These are phyloP conservation scores for Cydia amplana DNA, from an alignment of 1,140 invertebrate genomes.

Conservation along the genomic window DNA sequence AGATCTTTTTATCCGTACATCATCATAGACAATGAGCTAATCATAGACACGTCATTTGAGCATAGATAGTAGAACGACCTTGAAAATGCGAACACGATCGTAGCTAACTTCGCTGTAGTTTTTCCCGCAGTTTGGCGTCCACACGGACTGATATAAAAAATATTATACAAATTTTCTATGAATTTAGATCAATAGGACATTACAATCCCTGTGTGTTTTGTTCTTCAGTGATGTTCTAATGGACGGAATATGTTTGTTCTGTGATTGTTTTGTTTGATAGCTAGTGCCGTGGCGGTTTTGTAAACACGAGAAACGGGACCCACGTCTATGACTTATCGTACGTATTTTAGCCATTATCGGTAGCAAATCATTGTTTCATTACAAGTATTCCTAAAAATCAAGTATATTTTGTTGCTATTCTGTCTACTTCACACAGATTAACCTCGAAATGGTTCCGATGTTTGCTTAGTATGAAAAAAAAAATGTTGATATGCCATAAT, in stretches of 20 bases:
- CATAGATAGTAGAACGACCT: constrained; percentile 63
- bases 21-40: constrained; percentile 39
- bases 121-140: constrained; percentile 78
- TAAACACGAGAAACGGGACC: constrained; percentile 73
- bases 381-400: constrained; percentile 35
- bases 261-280: constrained; percentile 63
- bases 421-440: constrained; percentile 41
- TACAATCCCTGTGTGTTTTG: constrained; percentile 53
- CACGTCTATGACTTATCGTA: constrained; percentile 79
- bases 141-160: constrained; percentile 68
- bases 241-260: constrained; percentile 63
- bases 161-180: constrained; percentile 68
- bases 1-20: not conserved
- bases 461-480: constrained; percentile 55
- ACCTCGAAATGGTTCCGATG: constrained; percentile 57
- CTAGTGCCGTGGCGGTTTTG: constrained; percentile 66
- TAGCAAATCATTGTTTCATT: constrained; percentile 43
- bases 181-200: constrained; percentile 71
- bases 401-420: constrained; percentile 38
- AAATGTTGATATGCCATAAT: constrained; percentile 43
- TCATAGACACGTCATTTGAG: constrained; percentile 42
- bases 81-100: constrained; percentile 57
- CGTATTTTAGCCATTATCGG: constrained; percentile 69
- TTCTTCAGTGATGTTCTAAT: constrained; percentile 61
- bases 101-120: constrained; percentile 74